Base-by-base conservation (phyloP, 2,113 vertebrate species). In the Smithornis capensis region DNA sequence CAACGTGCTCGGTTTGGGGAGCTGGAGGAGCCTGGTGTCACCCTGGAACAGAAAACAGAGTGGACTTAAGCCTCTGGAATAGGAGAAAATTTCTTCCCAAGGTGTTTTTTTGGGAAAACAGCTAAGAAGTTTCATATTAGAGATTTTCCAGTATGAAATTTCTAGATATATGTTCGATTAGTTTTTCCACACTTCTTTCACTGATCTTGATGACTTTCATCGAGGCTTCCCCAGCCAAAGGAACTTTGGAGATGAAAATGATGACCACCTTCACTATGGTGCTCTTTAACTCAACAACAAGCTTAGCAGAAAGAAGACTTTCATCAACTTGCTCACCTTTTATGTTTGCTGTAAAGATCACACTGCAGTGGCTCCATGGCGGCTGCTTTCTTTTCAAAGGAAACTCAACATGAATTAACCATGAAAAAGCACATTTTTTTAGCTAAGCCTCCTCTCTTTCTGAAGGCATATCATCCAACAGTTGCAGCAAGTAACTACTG, bases 181-280 rank as follows among this genome's bases (percentile, higher is more conserved):
- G 12, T 38, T 49, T 17, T 6, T 3, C 4, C 31, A 49, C 0
- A 0, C 19, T 65, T 88, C 50, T 7, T 59, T 86, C 79, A 38
- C 40, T 35, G 27, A 40, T 64, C 50, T 10, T 15, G 35, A 50
- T 38, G 45, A 50, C 19, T 74, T 74, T 55, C 50, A 47, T 14
- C 64, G 42, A 57, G 64, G 37, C 52, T 63, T 87, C 63, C 35
- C 25, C 60, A 81, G 76, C 14, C 83, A 89, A 60, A 10, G 28
- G 10, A 73, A 44, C 37, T 44, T 3, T 52, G 28, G 55, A 89
- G 42, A 83, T 10, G 33, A 86, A 3, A 68, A 55, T 15, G 25
- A 47, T 50, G 21, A 84, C 35, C 24, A 79, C 19, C 62, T 56
- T 60, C 33, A n/a, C 42, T 59, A 14, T 4, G 28, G 15, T 42